Conservation (phyloP, 2,797 vertebrate genomes). For the Tinamus major region DNA sequence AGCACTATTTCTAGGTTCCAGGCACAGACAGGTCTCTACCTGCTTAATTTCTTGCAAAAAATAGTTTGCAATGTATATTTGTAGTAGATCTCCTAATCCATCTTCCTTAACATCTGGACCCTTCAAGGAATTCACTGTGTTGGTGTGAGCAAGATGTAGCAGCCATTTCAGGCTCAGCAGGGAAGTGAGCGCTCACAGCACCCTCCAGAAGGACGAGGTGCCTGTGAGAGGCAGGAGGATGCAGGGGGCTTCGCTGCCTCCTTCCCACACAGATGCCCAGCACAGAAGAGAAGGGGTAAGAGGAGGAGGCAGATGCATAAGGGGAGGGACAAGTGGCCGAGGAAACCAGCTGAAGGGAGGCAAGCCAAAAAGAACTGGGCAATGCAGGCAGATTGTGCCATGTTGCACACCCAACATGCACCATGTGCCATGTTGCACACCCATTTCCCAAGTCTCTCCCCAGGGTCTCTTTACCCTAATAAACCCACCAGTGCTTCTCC, state of each 20-base stretch:
- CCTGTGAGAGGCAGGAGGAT: not conserved
- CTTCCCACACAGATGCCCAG: rapidly evolving
- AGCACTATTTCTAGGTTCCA: not conserved
- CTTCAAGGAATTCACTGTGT: rapidly evolving
- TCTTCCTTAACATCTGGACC: not conserved
- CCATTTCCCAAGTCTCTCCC: not conserved
- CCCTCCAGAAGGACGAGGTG: not conserved
- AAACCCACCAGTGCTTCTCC: not conserved
- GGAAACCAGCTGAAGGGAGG: not conserved
- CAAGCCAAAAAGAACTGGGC: not conserved
- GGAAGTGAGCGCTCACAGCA: not conserved
- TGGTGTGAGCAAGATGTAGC: not conserved
- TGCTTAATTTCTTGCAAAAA: not conserved
- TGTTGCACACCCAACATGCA: not conserved
- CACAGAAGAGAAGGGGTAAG: not conserved
- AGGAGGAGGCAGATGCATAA: not conserved
- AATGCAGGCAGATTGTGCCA: not conserved
- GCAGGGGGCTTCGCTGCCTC: not conserved
- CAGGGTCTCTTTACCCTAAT: not conserved
- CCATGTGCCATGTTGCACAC: not conserved
- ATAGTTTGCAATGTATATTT: not conserved
- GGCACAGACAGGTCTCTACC: not conserved
- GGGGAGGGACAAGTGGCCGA: not conserved
- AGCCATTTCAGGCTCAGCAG: rapidly evolving
- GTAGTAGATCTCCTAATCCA: not conserved